phyloP scores from a whole-genome alignment of 1,140 invertebrate species.

The Meloidogyne chitwoodi region DNA sequence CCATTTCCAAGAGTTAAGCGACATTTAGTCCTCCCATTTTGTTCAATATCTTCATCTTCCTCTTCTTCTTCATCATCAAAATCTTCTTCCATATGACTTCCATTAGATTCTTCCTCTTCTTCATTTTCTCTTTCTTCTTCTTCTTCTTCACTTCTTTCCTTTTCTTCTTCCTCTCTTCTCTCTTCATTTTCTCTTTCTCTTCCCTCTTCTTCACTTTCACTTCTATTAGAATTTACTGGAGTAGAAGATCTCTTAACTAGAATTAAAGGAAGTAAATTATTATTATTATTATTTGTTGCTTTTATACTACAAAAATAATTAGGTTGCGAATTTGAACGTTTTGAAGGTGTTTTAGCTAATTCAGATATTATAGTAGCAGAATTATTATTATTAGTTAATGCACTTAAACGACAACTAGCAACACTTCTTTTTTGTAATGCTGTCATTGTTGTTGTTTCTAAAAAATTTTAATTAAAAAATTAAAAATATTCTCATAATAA shows the following conservation, averaged over 20 bases:
- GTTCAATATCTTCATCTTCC: background rate
- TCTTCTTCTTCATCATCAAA: background rate
- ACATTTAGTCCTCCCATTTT: background rate
- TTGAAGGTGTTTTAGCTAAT: conserved; percentile 81
- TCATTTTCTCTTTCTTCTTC: background rate
- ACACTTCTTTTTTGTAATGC: background rate
- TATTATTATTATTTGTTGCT: background rate
- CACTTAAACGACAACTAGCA: background rate
- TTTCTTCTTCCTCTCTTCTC: background rate
- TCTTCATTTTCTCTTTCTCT: background rate
- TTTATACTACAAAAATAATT: conserved; percentile 77
- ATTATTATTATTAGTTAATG: conserved; percentile 60
- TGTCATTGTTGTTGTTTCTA: background rate
- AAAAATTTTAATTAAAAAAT: background rate
- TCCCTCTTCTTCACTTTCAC: background rate
- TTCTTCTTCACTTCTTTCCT: background rate
- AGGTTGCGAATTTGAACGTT: conserved; percentile 81
- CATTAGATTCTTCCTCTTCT: background rate
- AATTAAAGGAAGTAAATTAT: background rate
- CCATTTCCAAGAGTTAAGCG: background rate
- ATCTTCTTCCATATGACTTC: background rate
- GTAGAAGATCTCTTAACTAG: background rate
- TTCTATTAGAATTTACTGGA: background rate
- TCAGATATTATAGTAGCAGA: conserved; percentile 68
- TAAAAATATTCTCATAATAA: too few relatives aligned